Base-by-base conservation (phyloP, 1,140 invertebrate species). In the Drosophila nikananu region DNA sequence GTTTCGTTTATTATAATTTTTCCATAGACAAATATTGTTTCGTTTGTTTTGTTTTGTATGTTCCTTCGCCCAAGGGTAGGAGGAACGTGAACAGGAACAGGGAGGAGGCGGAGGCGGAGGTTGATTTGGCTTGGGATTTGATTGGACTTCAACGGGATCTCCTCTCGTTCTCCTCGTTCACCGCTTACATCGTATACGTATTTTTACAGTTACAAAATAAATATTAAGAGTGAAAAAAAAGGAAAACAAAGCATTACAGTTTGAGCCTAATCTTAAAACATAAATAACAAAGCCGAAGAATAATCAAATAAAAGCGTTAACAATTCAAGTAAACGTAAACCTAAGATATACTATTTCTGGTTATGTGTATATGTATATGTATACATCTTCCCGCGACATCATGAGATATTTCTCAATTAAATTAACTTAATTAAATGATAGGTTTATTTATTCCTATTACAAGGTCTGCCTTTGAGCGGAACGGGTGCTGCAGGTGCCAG, bases 231-330 rank as follows among this genome's bases (percentile, higher is more conserved):
- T n/a, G 17, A 58, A 25, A 51, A 21, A 46, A 72, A 46, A 60
- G 23, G 44, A 30, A 65, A 76, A 68, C 41, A 62, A 58, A 66
- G 23, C 41, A 55, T 48, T 48, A 70, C 32, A 52, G 32, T 32
- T 63, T 54, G 55, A 64, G 44, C 80, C 72, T 81, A 84, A 61
- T 65, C 80, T 83, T 84, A 84, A 74, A 86, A 84, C 84, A 81
- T 81, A 84, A 86, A 77, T 81, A 87, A 87, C 84, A 89, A 77
- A 89, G 60, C 66, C 74, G 59, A 52, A 86, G 70, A 72, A 76
- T 80, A 72, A 80, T 41, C 52, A 65, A 80, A 87, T 73, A 77
- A 77, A 73, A 32, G 55, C 58, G 73, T 83, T 55, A 87, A 87
- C 84, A 87, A 83, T 87, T 59, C n/a, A 72, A 78, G 72, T 52